A percentile compares a stretch with the other conserved stretches of the same genome.
phyloP scores from a whole-genome alignment of 2,113 vertebrate species.

The Pangasianodon gigas region DNA sequence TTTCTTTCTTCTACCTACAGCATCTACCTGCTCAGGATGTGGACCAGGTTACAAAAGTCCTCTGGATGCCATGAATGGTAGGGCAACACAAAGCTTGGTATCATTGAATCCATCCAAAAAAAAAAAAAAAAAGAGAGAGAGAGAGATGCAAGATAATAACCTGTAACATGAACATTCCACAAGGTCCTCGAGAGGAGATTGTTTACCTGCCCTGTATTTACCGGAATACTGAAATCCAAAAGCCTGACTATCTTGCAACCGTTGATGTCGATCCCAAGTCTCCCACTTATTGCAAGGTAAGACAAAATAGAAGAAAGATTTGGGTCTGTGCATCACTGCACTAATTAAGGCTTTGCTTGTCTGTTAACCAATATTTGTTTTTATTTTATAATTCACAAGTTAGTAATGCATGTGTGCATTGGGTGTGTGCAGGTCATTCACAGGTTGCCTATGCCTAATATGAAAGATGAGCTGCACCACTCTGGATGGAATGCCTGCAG shows the following conservation, averaged over 20 bases:
- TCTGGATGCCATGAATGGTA: constrained; percentile 90
- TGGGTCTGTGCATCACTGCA: not conserved
- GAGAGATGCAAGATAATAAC: not conserved
- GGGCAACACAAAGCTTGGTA: constrained; percentile 36
- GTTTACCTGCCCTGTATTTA: constrained; percentile 93
- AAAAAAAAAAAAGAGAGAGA: too few species aligned
- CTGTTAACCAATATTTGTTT: not conserved
- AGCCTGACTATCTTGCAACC: constrained; percentile 89
- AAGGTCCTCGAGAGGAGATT: constrained; percentile 86
- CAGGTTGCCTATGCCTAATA: constrained; percentile 86
- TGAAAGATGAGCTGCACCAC: constrained; percentile 89
- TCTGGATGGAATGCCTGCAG: constrained; percentile 94
- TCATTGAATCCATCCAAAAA: not conserved
- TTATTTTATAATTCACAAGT: not conserved
- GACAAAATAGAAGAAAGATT: not conserved
- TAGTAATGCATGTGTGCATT: not conserved
- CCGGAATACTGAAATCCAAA: constrained; percentile 76
- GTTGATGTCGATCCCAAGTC: constrained; percentile 88
- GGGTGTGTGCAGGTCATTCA: constrained; percentile 82
- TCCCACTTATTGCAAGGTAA: constrained; percentile 82
- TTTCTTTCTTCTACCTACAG: constrained; percentile 24
- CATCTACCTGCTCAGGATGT: constrained; percentile 79
- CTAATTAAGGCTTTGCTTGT: not conserved
- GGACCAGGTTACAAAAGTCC: constrained; percentile 87
- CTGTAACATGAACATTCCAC: not conserved